Evolutionary conservation across 2,888 invertebrate species (phyloP).

Genomic region (Cremastinae sp.): DNA sequence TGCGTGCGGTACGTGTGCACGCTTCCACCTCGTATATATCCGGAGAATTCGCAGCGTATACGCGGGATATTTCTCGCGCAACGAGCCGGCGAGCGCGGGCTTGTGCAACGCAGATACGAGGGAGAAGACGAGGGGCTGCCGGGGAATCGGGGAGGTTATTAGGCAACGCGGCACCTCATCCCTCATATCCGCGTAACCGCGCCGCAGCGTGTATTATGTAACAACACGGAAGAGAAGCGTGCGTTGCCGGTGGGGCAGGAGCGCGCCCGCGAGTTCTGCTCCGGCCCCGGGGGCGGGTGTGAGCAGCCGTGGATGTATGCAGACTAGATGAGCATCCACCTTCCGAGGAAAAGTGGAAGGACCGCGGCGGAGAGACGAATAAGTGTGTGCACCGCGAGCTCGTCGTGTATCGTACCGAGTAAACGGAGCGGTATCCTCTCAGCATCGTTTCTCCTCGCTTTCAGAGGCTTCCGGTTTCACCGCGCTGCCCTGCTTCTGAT

Average conservation of each 20-base stretch:
- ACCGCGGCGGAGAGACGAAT: slow-evolving; percentile 28
- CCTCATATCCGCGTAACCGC: slow-evolving; percentile 79
- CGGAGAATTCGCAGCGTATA: slow-evolving; percentile 11
- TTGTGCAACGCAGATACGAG: slow-evolving; percentile 65
- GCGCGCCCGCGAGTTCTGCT: slow-evolving; percentile 59
- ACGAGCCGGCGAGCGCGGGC: slow-evolving; percentile 54
- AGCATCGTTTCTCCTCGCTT: slow-evolving; percentile 28
- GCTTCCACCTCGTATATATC: slow-evolving; percentile 50
- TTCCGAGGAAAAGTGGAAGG: slow-evolving; percentile 14
- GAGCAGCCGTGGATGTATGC: slow-evolving; percentile 57
- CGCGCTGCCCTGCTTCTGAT: not conserved
- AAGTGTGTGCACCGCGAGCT: slow-evolving; percentile 20
- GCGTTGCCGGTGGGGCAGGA: slow-evolving; percentile 62
- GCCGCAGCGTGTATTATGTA: slow-evolving; percentile 80
- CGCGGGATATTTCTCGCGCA: slow-evolving; percentile 50
- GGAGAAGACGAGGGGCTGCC: slow-evolving; percentile 65
- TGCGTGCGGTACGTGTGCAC: slow-evolving; percentile 57
- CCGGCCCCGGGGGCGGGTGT: slow-evolving; percentile 47
- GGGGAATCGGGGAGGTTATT: slow-evolving; percentile 76
- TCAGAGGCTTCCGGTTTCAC: slow-evolving; percentile 46
- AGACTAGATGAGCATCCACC: slow-evolving; percentile 59
- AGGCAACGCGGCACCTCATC: slow-evolving; percentile 80
- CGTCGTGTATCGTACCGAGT: slow-evolving; percentile 10
- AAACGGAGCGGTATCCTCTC: slow-evolving; percentile 20
- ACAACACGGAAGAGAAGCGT: slow-evolving; percentile 79